phyloP scores from a whole-genome alignment of 2,113 vertebrate species.

The Chlorocebus sabaeus region DNA sequence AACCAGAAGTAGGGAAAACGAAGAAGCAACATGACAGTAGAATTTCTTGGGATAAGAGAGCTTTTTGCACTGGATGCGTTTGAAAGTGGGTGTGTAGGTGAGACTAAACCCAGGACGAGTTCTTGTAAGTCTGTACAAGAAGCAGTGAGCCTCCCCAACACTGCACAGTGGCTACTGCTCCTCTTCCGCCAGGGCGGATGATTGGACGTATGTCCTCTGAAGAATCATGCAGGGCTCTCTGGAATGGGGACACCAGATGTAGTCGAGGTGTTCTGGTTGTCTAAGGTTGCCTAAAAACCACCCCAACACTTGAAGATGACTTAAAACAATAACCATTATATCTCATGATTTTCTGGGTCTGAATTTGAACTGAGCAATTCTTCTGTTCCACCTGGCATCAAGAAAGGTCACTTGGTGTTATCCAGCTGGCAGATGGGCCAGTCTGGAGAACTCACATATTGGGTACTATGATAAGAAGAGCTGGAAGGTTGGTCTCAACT shows the following conservation, averaged over 20 bases:
- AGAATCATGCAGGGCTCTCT: not conserved
- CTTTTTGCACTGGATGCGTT: not conserved
- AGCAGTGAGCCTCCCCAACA: not conserved
- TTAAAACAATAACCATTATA: not conserved
- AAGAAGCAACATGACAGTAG: not conserved
- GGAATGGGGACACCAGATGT: not conserved
- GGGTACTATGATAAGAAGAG: not conserved
- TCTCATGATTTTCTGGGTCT: not conserved
- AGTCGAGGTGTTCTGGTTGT: not conserved
- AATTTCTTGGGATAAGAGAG: not conserved
- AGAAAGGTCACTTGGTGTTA: not conserved
- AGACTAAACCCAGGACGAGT: not conserved
- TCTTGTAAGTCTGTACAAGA: not conserved
- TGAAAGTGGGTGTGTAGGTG: not conserved
- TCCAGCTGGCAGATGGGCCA: not conserved
- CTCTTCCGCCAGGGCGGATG: rapidly evolving
- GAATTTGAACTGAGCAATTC: not conserved
- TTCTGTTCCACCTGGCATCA: not conserved
- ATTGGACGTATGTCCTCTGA: not conserved
- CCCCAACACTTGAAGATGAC: not conserved
- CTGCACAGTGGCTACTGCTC: not conserved
- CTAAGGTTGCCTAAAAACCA: not conserved
- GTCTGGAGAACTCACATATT: not conserved
- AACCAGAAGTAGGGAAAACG: not conserved
- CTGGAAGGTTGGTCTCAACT: not conserved